phyloP scores from a whole-genome alignment of 2,113 vertebrate species.

The Sinocyclocheilus anophthalmus region DNA sequence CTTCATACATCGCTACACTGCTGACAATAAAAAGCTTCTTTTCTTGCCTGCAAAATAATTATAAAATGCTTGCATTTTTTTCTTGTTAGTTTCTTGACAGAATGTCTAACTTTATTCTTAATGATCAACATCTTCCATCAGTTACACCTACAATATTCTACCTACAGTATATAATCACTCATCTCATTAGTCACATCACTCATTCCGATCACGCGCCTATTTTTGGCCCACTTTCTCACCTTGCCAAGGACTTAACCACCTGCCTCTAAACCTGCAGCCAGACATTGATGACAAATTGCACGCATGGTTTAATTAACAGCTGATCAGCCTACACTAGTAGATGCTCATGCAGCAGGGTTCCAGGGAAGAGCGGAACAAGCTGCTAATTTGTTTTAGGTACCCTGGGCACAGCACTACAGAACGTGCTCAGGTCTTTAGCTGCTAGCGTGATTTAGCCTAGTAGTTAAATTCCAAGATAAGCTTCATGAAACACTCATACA shows the following conservation, averaged over 20 bases:
- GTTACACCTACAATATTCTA: background rate
- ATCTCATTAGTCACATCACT: background rate
- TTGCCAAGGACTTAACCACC: background rate
- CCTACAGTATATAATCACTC: conserved; percentile 3
- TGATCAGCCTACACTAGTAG: conserved; percentile 10
- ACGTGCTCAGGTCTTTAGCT: conserved; percentile 21
- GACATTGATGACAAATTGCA: conserved; percentile 21
- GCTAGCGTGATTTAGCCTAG: conserved; percentile 32
- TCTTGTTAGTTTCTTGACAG: background rate
- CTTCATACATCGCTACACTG: background rate
- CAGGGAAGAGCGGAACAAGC: conserved; percentile 3
- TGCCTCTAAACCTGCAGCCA: conserved; percentile 27
- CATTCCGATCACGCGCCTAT: conserved; percentile 7
- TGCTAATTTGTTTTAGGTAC: conserved; percentile 27
- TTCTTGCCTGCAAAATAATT: background rate
- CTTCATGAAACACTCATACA: background rate
- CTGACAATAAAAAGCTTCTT: background rate
- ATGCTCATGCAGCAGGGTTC: background rate
- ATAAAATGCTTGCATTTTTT: background rate
- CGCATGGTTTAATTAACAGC: conserved; percentile 5
- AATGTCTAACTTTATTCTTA: background rate
- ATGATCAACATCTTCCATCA: background rate
- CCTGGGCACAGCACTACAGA: background rate
- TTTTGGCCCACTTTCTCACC: conserved; percentile 9
- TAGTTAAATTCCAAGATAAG: background rate